Conservation (phyloP, 2,888 invertebrate genomes). For the Idaea aversata region DNA sequence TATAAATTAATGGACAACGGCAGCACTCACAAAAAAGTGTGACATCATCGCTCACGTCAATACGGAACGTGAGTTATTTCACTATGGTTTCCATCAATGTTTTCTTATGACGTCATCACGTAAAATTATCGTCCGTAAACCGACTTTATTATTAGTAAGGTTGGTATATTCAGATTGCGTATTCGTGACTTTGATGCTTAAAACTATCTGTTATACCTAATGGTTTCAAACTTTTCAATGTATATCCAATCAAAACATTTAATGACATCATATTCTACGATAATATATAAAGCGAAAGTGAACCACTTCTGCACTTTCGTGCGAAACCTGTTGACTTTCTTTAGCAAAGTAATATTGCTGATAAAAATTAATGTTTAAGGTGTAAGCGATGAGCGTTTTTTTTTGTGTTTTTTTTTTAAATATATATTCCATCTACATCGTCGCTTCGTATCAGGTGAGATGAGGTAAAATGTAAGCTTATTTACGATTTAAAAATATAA, state of each 20-base stretch:
- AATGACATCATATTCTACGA: neutral
- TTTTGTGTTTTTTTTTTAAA: conserved; percentile 1
- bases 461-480: too few species aligned
- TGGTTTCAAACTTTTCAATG: neutral
- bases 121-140: too few species aligned
- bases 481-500: too few species aligned
- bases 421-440: too few species aligned
- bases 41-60: too few species aligned
- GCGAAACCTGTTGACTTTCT: conserved; percentile 67
- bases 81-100: too few species aligned
- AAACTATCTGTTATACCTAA: neutral
- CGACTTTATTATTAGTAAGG: too few species aligned
- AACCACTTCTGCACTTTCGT: conserved; percentile 45
- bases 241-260: neutral
- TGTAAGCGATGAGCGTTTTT: conserved; percentile 23
- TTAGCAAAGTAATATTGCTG: conserved; percentile 48
- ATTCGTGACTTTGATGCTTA: neutral
- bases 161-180: neutral
- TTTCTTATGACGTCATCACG: too few species aligned
- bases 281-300: conserved; percentile 50
- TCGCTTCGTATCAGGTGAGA: too few species aligned
- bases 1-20: too few species aligned
- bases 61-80: too few species aligned
- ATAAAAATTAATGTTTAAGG: conserved; percentile 18
- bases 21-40: too few species aligned